Evolutionary conservation across 1,140 invertebrate genomes (phyloP), one percentile per base, ranked within the genome.

Genomic region (Diachasmimorpha longicaudata): DNA sequence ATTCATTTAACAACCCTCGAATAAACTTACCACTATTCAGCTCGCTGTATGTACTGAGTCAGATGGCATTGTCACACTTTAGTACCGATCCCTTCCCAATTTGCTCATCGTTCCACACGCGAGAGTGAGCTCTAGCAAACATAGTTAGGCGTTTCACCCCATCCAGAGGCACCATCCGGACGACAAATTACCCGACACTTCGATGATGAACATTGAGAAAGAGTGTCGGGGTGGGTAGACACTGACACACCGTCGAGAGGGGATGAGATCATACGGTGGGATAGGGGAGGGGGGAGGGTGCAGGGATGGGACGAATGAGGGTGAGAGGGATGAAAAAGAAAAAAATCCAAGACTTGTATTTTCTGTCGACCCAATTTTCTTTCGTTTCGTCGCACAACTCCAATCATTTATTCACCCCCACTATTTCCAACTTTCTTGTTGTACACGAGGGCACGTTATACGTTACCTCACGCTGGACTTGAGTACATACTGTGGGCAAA

Each of bases 401-500:
- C 58, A 63, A 63, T 63, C 58, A 63, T 63, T 63, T 63, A 63
- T 63, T 63, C 58, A 63, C 58, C 58, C 58, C 58, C 4, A 55
- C 48, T n/a, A 16, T 19, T 9, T 31, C 23, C 21, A n/a, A 14
- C 58, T 55, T 55, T 21, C 58, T 63, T 63, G 58, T 63, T 23
- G 14, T 63, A 52, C 48, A 52, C 9, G 16, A 4, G 39, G 11
- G 48, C 16, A 19, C 16, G 48, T 52, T 52, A 52, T 52, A 52
- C 16, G n/a, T 31, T 63, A 25, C 58, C 58, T 63, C 23, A 23
- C 14, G 58, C 58, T 63, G 58, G 58, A 63, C 58, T 63, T 63
- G 19, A 25, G 58, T 63, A 58, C 31, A 10, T 55, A 63, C 19
- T 19, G 9, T 63, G 5, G 23, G 58, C 58, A 63, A 74, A 74